phyloP scores from a whole-genome alignment of 2,113 vertebrate genomes.

The Furnarius figulus region DNA sequence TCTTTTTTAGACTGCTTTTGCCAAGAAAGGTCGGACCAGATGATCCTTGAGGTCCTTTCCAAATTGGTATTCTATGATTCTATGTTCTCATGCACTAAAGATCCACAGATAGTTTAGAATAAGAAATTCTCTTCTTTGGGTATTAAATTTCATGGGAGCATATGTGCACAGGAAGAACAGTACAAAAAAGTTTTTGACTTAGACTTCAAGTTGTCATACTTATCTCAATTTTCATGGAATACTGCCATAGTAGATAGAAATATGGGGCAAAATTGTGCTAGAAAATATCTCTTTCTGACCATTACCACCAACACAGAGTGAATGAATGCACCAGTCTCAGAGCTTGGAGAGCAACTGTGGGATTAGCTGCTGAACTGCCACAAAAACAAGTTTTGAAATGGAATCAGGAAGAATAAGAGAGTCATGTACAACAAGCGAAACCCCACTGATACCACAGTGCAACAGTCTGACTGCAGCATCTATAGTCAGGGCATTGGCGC shows the following conservation, averaged over 20 bases:
- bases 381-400: background rate
- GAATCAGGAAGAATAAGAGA: background rate
- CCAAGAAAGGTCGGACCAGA: background rate
- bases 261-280: background rate
- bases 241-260: background rate
- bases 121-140: background rate
- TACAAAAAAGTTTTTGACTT: background rate
- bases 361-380: background rate
- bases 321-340: background rate
- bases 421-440: background rate
- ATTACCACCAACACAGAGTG: background rate
- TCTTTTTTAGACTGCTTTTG: background rate
- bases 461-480: background rate
- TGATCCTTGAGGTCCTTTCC: background rate
- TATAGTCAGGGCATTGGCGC: background rate
- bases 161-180: background rate
- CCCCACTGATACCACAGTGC: background rate
- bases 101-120: background rate
- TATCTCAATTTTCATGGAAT: background rate
- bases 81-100: background rate
- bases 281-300: background rate
- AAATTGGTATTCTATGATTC: background rate
- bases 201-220: background rate
- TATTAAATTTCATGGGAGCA: background rate
- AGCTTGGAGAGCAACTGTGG: background rate